These are phyloP conservation scores for Diplodus puntazzo DNA, from an alignment of 2,797 vertebrate species.

Conservation along the genomic window DNA sequence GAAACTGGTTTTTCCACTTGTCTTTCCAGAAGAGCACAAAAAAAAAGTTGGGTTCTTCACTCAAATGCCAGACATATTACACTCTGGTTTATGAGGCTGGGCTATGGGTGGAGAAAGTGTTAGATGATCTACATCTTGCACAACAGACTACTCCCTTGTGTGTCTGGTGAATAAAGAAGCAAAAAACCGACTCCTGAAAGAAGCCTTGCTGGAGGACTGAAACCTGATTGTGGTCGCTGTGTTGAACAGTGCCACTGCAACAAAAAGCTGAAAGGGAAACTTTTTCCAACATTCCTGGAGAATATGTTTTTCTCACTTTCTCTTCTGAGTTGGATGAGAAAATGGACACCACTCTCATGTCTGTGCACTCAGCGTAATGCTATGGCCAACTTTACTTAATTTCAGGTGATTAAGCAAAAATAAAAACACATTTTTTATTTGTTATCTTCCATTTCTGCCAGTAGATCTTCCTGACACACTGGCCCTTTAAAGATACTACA, in stretches of 20 bases:
- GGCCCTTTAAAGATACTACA: not conserved
- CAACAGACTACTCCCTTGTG: slow-evolving; percentile 34
- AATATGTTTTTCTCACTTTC: too few species aligned
- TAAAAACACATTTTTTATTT: too few species aligned
- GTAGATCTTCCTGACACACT: too few species aligned
- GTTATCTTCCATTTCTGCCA: too few species aligned
- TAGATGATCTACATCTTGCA: slow-evolving; percentile 44
- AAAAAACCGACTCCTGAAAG: not conserved
- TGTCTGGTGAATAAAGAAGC: slow-evolving; percentile 17
- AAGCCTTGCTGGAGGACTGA: not conserved
- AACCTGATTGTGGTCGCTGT: slow-evolving; percentile 14
- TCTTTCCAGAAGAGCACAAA: not conserved
- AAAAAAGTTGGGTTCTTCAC: not conserved
- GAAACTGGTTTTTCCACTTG: slow-evolving; percentile 12
- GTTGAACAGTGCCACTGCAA: not conserved
- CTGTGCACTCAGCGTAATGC: too few species aligned
- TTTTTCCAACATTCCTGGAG: not conserved
- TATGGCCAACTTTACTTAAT: too few species aligned
- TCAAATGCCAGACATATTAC: slow-evolving; percentile 5
- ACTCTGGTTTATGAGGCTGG: slow-evolving; percentile 29
- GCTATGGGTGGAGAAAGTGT: slow-evolving; percentile 48
- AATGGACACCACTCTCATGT: too few species aligned
- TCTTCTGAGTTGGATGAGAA: too few species aligned
- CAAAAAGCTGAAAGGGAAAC: not conserved
- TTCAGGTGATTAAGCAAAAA: too few species aligned